A percentile compares a stretch with the other conserved stretches of the same genome.
Conservation (phyloP, 2,888 invertebrate genomes). For the Ommatoiulus sabulosus region DNA sequence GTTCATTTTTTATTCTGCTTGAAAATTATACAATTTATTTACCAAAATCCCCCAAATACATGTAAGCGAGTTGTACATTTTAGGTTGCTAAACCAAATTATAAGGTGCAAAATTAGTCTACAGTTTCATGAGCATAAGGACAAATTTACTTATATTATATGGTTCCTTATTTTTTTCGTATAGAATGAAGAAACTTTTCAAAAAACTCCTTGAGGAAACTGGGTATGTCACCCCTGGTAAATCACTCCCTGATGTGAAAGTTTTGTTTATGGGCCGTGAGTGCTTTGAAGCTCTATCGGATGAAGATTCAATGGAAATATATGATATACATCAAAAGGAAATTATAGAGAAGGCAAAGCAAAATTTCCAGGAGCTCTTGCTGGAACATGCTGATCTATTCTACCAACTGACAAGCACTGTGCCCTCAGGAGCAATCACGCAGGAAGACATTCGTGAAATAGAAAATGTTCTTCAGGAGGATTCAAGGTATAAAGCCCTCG, state of each 20-base stretch:
- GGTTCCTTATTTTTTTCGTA: constrained; percentile 49
- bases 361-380: constrained; percentile 89
- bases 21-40: not conserved
- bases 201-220: constrained; percentile 90
- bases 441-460: constrained; percentile 93
- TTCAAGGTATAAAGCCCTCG: constrained; percentile 93
- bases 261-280: constrained; percentile 92
- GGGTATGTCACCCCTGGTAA: constrained; percentile 97
- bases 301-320: constrained; percentile 90
- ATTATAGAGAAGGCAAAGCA: constrained; percentile 89
- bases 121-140: not conserved
- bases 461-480: constrained; percentile 92
- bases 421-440: constrained; percentile 88
- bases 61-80: too few species aligned
- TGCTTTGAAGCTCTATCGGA: constrained; percentile 93
- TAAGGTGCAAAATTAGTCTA: not conserved
- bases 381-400: constrained; percentile 94
- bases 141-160: not conserved
- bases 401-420: constrained; percentile 92
- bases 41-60: not conserved
- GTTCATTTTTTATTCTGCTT: too few species aligned
- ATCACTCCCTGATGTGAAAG: constrained; percentile 85
- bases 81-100: not conserved
- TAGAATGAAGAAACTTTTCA: constrained; percentile 95
- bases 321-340: constrained; percentile 92